Percentiles rank a stretch among this genome's conserved stretches.
phyloP scores from a whole-genome alignment of 2,888 invertebrate genomes.

The Apamea epomidion region DNA sequence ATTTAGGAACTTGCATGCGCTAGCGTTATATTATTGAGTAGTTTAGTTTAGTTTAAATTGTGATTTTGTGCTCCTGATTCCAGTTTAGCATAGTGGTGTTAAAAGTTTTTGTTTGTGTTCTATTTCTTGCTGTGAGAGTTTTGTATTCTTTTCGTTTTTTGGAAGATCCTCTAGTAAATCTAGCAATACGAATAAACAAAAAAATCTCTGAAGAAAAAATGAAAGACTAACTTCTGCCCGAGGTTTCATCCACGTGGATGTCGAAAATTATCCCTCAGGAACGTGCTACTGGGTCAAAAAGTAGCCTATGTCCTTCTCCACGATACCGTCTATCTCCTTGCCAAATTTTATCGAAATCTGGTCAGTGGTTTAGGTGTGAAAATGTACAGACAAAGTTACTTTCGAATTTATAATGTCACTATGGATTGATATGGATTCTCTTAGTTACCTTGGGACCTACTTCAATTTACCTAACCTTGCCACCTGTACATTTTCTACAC shows the following conservation, averaged over 20 bases:
- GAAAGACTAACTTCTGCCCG: background rate
- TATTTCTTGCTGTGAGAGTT: background rate
- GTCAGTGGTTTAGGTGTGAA: background rate
- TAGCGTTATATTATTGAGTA: constrained; percentile 47
- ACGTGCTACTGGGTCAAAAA: background rate
- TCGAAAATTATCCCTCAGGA: background rate
- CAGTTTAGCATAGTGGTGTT: constrained; percentile 36
- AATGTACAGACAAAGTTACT: background rate
- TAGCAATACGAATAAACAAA: background rate
- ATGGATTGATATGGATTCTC: background rate
- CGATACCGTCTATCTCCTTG: background rate
- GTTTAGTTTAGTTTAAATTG: constrained; percentile 50
- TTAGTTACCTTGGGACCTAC: background rate
- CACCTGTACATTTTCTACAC: background rate
- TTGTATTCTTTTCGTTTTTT: background rate
- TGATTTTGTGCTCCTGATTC: constrained; percentile 46
- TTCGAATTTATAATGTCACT: background rate
- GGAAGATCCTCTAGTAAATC: background rate
- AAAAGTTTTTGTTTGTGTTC: constrained; percentile 13
- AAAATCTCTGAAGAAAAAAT: background rate
- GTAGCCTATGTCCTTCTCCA: background rate
- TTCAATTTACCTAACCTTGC: background rate
- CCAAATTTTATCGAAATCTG: background rate
- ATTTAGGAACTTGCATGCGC: constrained; percentile 53
- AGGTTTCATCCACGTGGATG: background rate